These are phyloP conservation scores for Cinclus mexicanus DNA, from an alignment of 2,113 vertebrate genomes.

Conservation along the genomic window DNA sequence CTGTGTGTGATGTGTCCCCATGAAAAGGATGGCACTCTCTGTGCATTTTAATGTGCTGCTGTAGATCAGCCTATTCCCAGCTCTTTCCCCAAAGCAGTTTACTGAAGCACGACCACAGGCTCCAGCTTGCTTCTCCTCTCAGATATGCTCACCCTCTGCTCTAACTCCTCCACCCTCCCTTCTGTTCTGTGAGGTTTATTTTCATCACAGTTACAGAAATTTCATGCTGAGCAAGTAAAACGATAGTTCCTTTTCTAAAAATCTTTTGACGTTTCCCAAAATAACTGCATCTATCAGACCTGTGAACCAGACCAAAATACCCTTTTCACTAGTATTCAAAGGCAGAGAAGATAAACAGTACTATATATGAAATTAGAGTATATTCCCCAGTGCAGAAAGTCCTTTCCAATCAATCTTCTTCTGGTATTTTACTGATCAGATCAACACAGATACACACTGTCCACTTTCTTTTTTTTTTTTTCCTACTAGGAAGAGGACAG, in stretches of 20 bases:
- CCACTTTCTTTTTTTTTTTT: not conserved
- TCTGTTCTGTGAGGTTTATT: constrained; percentile 17
- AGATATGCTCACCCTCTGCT: not conserved
- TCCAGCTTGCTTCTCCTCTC: not conserved
- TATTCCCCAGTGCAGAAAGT: not conserved
- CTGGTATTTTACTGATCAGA: not conserved
- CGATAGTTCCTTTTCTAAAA: not conserved
- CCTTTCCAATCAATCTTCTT: not conserved
- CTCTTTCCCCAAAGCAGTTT: not conserved
- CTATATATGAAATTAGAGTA: not conserved
- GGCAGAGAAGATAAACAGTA: not conserved
- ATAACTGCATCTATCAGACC: not conserved
- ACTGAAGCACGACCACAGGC: not conserved
- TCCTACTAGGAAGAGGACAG: not conserved
- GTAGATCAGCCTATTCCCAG: not conserved
- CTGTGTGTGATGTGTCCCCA: not conserved
- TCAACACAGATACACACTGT: not conserved
- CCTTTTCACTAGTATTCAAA: not conserved
- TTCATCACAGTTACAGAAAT: not conserved
- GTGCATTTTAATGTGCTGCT: not conserved
- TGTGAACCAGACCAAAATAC: not conserved
- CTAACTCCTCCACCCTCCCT: constrained; percentile 1
- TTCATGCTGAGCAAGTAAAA: not conserved
- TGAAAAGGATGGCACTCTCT: accelerated
- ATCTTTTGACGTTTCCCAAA: not conserved